Evolutionary conservation across 2,888 invertebrate genomes (phyloP).

Genomic region (Campoplex capitator): DNA sequence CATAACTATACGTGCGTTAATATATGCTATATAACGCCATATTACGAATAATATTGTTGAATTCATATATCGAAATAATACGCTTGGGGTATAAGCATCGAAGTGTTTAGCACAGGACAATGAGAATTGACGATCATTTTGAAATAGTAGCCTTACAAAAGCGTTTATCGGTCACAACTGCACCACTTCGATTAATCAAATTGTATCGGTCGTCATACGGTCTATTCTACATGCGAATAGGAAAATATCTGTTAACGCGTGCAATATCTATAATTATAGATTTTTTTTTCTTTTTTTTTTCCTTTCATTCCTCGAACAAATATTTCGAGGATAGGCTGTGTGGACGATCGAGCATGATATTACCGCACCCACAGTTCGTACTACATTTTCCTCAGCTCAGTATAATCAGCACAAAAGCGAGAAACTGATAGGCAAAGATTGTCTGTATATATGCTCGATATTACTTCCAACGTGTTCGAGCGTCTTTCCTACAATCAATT

Average conservation of each 20-base stretch:
- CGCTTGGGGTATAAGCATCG: not conserved
- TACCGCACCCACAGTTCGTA: not conserved
- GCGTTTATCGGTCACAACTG: constrained; percentile 39
- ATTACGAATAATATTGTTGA: constrained; percentile 43
- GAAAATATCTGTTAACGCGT: not conserved
- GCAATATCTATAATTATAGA: not conserved
- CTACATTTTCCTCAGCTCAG: not conserved
- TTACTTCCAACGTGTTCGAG: not conserved
- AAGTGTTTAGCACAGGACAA: constrained; percentile 17
- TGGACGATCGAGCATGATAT: constrained; percentile 33
- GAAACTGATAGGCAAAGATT: not conserved
- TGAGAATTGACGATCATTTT: constrained; percentile 42
- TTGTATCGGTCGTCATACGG: constrained; percentile 16
- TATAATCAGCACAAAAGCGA: constrained; percentile 4
- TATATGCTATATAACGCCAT: not conserved
- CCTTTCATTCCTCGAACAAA: not conserved
- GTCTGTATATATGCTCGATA: not conserved
- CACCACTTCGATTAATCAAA: constrained; percentile 40
- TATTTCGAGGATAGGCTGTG: not conserved
- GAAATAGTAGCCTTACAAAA: constrained; percentile 48
- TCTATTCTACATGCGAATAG: not conserved
- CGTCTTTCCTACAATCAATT: constrained; percentile 28
- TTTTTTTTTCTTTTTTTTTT: not conserved
- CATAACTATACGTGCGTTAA: not conserved
- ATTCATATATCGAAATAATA: constrained; percentile 34